Conservation (phyloP, 35 echinoderm and acorn worm genomes). For the Patiria miniata region DNA sequence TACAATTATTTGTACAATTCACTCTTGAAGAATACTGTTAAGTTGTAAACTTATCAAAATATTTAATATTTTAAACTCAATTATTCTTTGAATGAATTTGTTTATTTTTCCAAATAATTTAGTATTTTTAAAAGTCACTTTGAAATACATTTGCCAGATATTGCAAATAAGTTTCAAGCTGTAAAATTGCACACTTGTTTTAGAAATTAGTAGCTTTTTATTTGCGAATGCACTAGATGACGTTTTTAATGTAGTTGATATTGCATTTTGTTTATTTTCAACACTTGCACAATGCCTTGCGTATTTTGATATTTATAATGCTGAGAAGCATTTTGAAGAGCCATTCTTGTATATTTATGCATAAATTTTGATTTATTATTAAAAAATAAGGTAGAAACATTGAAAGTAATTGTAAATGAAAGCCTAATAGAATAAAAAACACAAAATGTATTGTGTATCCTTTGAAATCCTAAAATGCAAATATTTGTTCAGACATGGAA, state of each 20-base stretch:
- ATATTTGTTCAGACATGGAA: too few species aligned
- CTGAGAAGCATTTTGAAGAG: slow-evolving; percentile 6
- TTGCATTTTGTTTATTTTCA: slow-evolving; percentile 22
- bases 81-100: not conserved
- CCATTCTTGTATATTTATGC: slow-evolving; percentile 19
- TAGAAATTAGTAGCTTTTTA: not conserved
- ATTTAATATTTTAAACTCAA: too few species aligned
- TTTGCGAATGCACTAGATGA: not conserved
- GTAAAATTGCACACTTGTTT: slow-evolving; percentile 7
- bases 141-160: slow-evolving; percentile 1
- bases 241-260: not conserved
- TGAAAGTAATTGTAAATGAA: not conserved
- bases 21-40: too few species aligned
- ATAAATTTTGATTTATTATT: not conserved
- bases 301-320: slow-evolving; percentile 21
- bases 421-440: too few species aligned
- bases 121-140: not conserved
- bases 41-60: too few species aligned
- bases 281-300: not conserved
- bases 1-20: too few species aligned
- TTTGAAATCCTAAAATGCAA: too few species aligned
- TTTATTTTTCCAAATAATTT: not conserved
- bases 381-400: not conserved
- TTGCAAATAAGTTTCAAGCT: not conserved
- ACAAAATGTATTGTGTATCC: too few species aligned